Base-by-base conservation (phyloP, 2,888 invertebrate genomes). In the Thecocarcelia acutangulata region DNA sequence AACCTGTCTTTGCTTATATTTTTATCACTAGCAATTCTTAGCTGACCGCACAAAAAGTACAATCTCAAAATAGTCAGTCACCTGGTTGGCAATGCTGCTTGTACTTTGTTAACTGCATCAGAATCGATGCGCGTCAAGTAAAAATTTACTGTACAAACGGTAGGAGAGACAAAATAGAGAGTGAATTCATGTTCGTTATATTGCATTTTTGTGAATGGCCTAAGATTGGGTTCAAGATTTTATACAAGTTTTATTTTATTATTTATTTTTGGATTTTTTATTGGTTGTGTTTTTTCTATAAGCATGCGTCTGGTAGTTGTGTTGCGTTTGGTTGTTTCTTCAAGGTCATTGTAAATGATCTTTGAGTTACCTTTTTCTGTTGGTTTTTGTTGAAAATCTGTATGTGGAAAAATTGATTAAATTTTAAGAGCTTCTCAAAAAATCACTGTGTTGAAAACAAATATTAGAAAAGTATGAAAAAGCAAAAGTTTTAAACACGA, bases 161-260 rank as follows among this genome's bases (percentile, higher is more conserved):
- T 37, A 28, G 12, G 56, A 17, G 6, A 50, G 40, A 12, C 15
- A 74, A 9, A 42, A 15, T 17, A 68, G 19, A 73, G 68, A 44
- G 24, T 69, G 2, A 3, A 17, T 21, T 69, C 42, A 1, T 19
- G 11, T 68, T 50, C 21, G 48, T 13, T 28, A 15, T 24, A 17
- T n/a, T 63, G 54, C 61, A 19, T 28, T 64, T 78, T 78, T 72
- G 63, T 54, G 69, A 61, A 69, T 69, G 68, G 54, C 74, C 46
- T 40, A 66, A 59, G 72, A 64, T 70, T 56, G 77, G 70, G 70
- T 78, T 78, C 78, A 78, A 58, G 72, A 78, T 59, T 66, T 66
- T 72, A 28, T 15, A 21, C 50, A 19, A 21, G 59, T 13, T 52
- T 8, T 58, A 58, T 64, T n/a, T 78, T 52, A 3, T 58, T 63